Evolutionary conservation across 2,888 invertebrate species (phyloP).

Genomic region (Hirtodrosophila confusa): DNA sequence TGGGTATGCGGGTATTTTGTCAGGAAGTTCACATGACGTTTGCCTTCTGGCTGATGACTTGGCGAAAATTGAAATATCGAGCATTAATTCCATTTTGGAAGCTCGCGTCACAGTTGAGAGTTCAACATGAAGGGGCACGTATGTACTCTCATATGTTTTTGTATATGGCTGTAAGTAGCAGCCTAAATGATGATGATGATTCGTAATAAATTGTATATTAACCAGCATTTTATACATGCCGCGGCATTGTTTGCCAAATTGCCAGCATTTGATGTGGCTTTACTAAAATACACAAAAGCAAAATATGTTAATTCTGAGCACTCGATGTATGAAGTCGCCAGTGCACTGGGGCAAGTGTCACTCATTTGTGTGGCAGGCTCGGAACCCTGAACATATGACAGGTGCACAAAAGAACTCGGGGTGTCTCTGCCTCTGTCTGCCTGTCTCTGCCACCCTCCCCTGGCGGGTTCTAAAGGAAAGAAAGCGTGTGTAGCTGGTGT

Average conservation of each 20-base stretch:
- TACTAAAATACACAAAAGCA: conserved; percentile 1
- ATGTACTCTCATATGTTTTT: too few species aligned
- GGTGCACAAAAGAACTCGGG: conserved; percentile 54
- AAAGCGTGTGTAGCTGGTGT: conserved; percentile 21
- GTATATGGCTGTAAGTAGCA: conserved; percentile 42
- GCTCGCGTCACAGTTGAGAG: conserved; percentile 72
- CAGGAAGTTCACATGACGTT: conserved; percentile 76
- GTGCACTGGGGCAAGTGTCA: conserved; percentile 62
- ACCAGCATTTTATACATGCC: conserved; percentile 53
- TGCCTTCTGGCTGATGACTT: conserved; percentile 57
- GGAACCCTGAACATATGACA: conserved; percentile 49
- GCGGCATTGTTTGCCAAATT: conserved; percentile 51
- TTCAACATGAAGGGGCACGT: conserved; percentile 54
- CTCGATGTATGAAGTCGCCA: conserved; percentile 7
- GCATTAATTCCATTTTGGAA: conserved; percentile 50
- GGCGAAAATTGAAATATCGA: conserved; percentile 54
- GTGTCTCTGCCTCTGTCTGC: background rate
- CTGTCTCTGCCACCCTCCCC: background rate
- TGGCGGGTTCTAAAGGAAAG: conserved; percentile 5
- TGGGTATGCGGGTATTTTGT: conserved; percentile 28
- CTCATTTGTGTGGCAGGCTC: conserved; percentile 35
- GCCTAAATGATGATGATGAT: conserved; percentile 66
- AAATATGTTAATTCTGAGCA: conserved; percentile 56
- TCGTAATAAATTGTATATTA: conserved; percentile 74
- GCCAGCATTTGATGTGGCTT: conserved; percentile 40